phyloP scores from a whole-genome alignment of 2,113 vertebrate genomes.

The Chaetodon auriga region DNA sequence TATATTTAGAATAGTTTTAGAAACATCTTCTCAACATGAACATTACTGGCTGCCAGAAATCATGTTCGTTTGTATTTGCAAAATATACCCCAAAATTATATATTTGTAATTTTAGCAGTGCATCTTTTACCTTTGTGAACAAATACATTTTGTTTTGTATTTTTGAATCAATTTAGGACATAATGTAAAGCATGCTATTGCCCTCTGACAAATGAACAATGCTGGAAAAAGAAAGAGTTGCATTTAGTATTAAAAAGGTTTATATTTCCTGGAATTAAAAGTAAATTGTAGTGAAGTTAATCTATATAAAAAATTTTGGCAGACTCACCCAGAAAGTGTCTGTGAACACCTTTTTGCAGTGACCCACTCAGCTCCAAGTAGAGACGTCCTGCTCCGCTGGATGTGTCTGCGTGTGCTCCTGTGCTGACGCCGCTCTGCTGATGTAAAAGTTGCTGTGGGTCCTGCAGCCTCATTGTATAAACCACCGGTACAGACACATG shows the following conservation, averaged over 20 bases:
- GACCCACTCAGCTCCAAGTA: conserved; percentile 63
- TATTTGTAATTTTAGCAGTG: neutral
- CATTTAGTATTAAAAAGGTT: neutral
- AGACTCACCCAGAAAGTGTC: conserved; percentile 88
- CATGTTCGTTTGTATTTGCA: conserved; percentile 6
- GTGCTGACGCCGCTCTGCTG: neutral
- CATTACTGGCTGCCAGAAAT: neutral
- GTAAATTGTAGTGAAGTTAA: neutral
- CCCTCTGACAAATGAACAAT: neutral
- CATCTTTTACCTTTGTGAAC: neutral
- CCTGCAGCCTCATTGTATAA: conserved; percentile 44
- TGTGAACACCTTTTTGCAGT: conserved; percentile 75
- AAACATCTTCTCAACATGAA: neutral
- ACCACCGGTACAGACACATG: conserved; percentile 70
- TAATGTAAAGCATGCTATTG: neutral
- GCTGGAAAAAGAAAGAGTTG: neutral
- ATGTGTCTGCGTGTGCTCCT: neutral
- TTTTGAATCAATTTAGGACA: neutral
- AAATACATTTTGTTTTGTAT: too few relatives aligned
- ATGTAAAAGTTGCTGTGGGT: conserved; percentile 11
- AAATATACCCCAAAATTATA: neutral
- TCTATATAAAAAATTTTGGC: neutral
- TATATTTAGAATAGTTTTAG: neutral
- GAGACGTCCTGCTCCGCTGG: neutral
- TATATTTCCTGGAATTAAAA: neutral